Conservation (phyloP, 2,797 vertebrate genomes). For the Betta splendens region DNA sequence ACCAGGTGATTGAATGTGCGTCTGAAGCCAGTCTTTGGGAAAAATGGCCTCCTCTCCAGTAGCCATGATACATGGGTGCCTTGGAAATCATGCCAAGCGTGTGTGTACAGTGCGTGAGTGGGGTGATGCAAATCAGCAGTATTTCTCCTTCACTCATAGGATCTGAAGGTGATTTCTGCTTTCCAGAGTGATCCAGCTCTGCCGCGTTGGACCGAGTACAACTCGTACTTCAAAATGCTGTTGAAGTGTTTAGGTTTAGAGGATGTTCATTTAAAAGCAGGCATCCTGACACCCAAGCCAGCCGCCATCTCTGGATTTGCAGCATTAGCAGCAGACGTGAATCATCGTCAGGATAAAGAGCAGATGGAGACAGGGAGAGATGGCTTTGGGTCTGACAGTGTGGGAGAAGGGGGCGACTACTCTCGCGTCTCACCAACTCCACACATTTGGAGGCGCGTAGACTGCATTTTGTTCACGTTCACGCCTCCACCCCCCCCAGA, state of each 20-base stretch:
- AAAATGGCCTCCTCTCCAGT: slow-evolving; percentile 60
- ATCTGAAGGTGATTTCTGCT: slow-evolving; percentile 19
- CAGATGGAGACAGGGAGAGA: slow-evolving; percentile 64
- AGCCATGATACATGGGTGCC: slow-evolving; percentile 64
- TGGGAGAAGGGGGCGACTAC: slow-evolving; percentile 39
- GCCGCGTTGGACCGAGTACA: slow-evolving; percentile 6
- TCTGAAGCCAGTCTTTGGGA: slow-evolving; percentile 78
- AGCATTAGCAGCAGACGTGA: slow-evolving; percentile 70
- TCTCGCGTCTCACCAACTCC: slow-evolving; percentile 1
- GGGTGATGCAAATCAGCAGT: slow-evolving; percentile 16
- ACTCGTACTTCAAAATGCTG: slow-evolving; percentile 32
- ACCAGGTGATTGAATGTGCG: slow-evolving; percentile 82
- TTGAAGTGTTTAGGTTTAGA: slow-evolving; percentile 28
- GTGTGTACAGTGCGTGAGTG: slow-evolving; percentile 12
- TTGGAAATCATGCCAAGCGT: slow-evolving; percentile 49
- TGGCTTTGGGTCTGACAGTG: slow-evolving; percentile 62
- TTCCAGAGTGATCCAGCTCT: slow-evolving; percentile 1
- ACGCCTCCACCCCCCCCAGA: slow-evolving; percentile 50
- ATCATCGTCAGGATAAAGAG: slow-evolving; percentile 63
- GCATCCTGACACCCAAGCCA: slow-evolving; percentile 50
- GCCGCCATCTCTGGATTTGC: slow-evolving; percentile 71
- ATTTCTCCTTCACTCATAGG: neutral
- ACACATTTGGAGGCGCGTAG: too few relatives aligned
- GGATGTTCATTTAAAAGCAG: slow-evolving; percentile 50
- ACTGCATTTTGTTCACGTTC: slow-evolving; percentile 67